These are phyloP conservation scores for Nibea albiflora DNA, from an alignment of 2,113 vertebrate species.

Conservation along the genomic window DNA sequence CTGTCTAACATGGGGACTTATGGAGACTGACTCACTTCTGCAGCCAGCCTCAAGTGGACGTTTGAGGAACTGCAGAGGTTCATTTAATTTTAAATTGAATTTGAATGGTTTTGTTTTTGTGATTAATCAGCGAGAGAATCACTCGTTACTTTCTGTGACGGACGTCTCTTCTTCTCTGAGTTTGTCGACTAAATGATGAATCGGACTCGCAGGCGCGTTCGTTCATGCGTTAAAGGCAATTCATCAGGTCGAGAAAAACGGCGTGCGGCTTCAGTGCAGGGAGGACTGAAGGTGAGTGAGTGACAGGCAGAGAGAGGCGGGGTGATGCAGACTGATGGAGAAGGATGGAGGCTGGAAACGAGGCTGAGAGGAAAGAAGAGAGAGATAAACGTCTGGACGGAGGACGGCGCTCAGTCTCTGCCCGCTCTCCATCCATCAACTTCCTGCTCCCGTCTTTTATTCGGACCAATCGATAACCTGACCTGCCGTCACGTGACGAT, in stretches of 20 bases:
- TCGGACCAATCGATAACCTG: conserved; percentile 46
- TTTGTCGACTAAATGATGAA: background rate
- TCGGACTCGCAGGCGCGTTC: background rate
- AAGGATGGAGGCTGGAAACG: conserved; percentile 18
- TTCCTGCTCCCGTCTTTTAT: conserved; percentile 57
- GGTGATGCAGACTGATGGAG: conserved; percentile 16
- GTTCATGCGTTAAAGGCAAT: background rate
- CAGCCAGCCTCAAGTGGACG: too few relatives aligned
- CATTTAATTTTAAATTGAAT: background rate
- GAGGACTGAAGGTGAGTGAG: conserved; percentile 1
- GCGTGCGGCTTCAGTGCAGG: too few relatives aligned
- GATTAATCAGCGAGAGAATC: too few relatives aligned
- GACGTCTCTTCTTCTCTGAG: background rate
- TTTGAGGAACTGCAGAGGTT: too few relatives aligned
- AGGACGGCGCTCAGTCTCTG: conserved; percentile 32
- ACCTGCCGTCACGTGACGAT: conserved; percentile 49
- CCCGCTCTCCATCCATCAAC: conserved; percentile 57
- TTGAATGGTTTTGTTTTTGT: background rate
- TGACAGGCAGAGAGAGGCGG: conserved; percentile 35
- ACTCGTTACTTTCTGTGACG: background rate
- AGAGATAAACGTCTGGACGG: conserved; percentile 9
- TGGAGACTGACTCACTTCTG: too few relatives aligned
- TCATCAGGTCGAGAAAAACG: background rate
- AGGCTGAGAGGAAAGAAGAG: conserved; percentile 12
- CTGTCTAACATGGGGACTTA: too few relatives aligned